Evolutionary conservation across 2,888 invertebrate species (phyloP).

Genomic region (Lumbricus terrestris): DNA sequence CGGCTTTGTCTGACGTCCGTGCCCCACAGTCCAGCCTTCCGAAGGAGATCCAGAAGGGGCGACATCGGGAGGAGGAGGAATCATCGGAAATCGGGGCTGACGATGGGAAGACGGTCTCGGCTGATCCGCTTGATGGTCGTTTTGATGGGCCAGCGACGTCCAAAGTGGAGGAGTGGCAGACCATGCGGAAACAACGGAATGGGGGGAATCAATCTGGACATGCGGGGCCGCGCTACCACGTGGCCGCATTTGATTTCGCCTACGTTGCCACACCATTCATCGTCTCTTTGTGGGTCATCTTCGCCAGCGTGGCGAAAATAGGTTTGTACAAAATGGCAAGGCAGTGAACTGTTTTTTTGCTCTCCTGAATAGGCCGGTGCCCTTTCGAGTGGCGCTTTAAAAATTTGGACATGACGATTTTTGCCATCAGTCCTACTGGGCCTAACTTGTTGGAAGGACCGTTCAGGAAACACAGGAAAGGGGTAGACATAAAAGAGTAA

Average conservation of each 20-base stretch:
- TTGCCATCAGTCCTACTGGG: not conserved
- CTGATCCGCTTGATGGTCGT: not conserved
- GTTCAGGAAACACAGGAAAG: not conserved
- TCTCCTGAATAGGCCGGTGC: no score
- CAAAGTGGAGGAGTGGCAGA: not conserved
- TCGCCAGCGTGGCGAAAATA: slow-evolving; percentile 92
- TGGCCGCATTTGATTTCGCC: slow-evolving; percentile 81
- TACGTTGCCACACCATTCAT: slow-evolving; percentile 83
- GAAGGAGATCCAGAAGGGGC: not conserved
- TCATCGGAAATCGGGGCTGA: not conserved
- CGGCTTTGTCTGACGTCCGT: slow-evolving; percentile 4
- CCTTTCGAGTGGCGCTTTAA: no score
- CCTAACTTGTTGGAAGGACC: not conserved
- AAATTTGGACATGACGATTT: no score
- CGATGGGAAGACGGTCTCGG: not conserved
- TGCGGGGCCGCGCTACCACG: slow-evolving; percentile 66
- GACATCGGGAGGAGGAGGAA: not conserved
- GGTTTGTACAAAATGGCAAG: slow-evolving; percentile 66
- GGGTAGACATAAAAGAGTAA: not conserved
- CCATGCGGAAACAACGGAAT: not conserved
- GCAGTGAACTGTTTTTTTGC: not conserved
- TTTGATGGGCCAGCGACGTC: not conserved
- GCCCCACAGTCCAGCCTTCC: not conserved
- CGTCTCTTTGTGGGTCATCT: slow-evolving; percentile 91
- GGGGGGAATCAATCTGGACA: not conserved